Evolutionary conservation across 2,888 invertebrate species (phyloP).

Genomic region (Escarpia spicata): DNA sequence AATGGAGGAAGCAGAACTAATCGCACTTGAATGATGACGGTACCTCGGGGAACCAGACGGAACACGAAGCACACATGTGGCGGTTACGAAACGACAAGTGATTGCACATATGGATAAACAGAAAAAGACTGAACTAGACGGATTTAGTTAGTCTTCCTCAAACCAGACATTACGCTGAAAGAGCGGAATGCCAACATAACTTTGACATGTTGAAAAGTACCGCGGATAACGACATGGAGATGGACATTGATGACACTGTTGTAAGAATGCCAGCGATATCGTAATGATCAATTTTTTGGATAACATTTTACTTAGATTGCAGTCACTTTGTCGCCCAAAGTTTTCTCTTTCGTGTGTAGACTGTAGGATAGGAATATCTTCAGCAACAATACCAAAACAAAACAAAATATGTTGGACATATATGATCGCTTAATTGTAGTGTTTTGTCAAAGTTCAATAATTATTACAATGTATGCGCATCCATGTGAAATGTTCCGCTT

Average conservation of each 20-base stretch:
- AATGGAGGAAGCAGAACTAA: neutral
- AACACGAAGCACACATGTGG: neutral
- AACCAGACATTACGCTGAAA: neutral
- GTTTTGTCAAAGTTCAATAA: no score
- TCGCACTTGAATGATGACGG: neutral
- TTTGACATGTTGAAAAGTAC: neutral
- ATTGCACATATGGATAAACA: conserved; percentile 16
- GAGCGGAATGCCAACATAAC: neutral
- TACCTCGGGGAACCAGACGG: neutral
- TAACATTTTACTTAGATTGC: neutral
- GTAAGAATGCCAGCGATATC: neutral
- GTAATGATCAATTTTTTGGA: neutral
- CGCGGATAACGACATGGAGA: neutral
- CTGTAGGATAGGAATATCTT: neutral
- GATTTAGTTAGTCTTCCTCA: neutral
- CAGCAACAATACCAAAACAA: neutral
- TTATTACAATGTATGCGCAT: no score
- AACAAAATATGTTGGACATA: no score
- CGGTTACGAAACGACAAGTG: conserved; percentile 3
- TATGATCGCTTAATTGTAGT: no score
- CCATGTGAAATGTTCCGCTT: no score
- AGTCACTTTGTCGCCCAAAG: neutral
- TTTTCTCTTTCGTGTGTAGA: neutral
- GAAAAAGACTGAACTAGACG: neutral
- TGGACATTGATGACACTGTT: neutral